Conservation (phyloP, 2,113 vertebrate species). For the Bos javanicus region DNA sequence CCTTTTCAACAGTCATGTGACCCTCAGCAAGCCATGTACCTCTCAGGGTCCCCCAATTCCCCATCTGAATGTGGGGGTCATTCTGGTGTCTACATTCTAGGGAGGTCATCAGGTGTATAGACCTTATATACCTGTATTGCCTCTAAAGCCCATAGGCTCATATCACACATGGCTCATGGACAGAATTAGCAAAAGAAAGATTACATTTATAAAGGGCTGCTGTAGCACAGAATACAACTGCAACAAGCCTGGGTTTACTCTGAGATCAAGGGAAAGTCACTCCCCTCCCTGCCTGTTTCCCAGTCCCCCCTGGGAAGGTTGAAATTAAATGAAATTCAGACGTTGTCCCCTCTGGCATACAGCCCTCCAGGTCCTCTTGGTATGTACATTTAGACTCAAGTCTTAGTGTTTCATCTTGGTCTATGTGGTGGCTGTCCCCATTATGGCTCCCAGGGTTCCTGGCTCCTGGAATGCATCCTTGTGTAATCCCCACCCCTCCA, state of each 20-base stretch:
- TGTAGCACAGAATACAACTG: neutral
- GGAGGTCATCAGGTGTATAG: neutral
- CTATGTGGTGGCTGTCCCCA: neutral
- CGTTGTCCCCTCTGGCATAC: neutral
- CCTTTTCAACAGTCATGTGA: neutral
- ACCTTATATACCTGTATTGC: neutral
- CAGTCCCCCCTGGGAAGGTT: neutral
- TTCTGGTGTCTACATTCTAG: neutral
- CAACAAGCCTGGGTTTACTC: neutral
- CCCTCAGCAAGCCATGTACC: neutral
- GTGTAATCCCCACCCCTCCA: neutral
- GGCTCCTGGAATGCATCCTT: neutral
- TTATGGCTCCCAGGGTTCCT: neutral
- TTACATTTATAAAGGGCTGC: neutral
- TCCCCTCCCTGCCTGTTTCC: neutral
- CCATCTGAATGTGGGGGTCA: neutral
- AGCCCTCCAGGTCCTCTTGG: neutral
- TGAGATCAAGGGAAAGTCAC: neutral
- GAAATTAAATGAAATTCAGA: neutral
- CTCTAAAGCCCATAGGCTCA: neutral
- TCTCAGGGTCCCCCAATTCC: neutral
- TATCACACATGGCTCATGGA: neutral
- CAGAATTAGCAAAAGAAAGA: neutral
- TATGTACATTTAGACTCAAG: neutral
- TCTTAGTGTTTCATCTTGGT: neutral